Evolutionary conservation across 1,140 invertebrate genomes (phyloP), one percentile per base, ranked within the genome.

Genomic region (Lysiphlebus fabarum): DNA sequence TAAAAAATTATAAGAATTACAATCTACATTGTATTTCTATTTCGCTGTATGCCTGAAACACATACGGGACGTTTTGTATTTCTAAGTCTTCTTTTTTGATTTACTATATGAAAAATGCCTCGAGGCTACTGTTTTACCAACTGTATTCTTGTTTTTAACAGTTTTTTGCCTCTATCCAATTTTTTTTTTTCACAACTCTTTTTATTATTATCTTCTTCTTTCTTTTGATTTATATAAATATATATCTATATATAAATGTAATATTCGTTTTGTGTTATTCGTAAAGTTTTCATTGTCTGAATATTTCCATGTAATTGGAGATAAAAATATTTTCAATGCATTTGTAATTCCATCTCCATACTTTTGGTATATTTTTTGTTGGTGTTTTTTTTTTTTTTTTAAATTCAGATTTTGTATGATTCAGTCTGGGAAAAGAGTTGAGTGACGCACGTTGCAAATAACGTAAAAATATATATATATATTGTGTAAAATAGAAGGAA

Each of bases 81-180:
- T 33, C 56, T 17, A 34, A 11, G 45, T 14, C 38, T 58, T 58
- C 49, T 45, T 58, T 58, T 40, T 44, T 44, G 40, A 49, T 58
- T 49, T 53, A 58, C 57, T 41, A 53, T 40, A 49, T 58, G 49
- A 26, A 58, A 58, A 49, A 58, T 40, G 57, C 57, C 57, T 53
- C n/a, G 33, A 49, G 57, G 49, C 49, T 58, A 43, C 50, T 58
- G 57, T 58, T 58, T 58, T 58, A 53, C 47, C 44, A 12, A 45
- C 43, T 33, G 17, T 56, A 33, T 33, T 34, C 45, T 56, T 56
- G 44, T 44, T 45, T 33, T n/a, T 8, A 14, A 45, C 33, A 36
- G 33, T 56, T 42, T 58, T 58, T 45, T 36, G 10, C 12, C 33
- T 38, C 38, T n/a, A 58, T 51, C 41, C 38, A n/a, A 5, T 17